Evolutionary conservation across 2,888 invertebrate genomes (phyloP), one percentile per base, ranked within the genome.

Genomic region (Globia sparganii): DNA sequence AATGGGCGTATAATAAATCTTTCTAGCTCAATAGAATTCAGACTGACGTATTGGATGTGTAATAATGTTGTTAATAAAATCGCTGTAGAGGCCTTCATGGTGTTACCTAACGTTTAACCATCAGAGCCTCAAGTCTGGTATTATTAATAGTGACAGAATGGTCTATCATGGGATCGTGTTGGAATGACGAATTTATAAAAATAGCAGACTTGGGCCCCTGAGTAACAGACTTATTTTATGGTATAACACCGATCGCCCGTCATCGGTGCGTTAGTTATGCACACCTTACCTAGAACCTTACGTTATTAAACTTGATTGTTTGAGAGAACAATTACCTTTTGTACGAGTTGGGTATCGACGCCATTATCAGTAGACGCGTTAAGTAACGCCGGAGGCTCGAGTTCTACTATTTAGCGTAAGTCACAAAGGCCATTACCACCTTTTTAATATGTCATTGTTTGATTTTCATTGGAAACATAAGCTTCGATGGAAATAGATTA

Each of bases 281-380:
- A 82, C 91, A 91, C 90, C 91, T 94, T 96, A 95, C 95, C 92
- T 96, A 95, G 95, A 95, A 95, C 92, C 93, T 94, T 93, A 92
- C 94, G 92, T 94, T 95, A 94, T 94, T 94, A 93, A 93, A 93
- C 94, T 94, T 95, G 93, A 96, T 96, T 96, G 96, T 96, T 96
- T 94, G 90, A 94, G 94, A 95, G 96, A 96, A 96, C 96, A 96
- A 96, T 96, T 95, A 95, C 96, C 96, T 94, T 96, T 96, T 96
- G 96, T 96, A 94, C 91, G 91, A 92, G 92, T 91, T 92, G 89
- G 92, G 91, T 94, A 94, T 94, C 93, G 94, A 91, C 89, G 89
- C 91, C 93, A 93, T 95, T 95, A 95, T 95, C 95, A 93, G 94
- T 93, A 93, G 92, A 93, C 91, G 93, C 92, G 91, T 95, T 95